Percentiles rank a stretch among this genome's conserved stretches.
Conservation (phyloP, 2,113 vertebrate species). For the Nothobranchius furzeri region DNA sequence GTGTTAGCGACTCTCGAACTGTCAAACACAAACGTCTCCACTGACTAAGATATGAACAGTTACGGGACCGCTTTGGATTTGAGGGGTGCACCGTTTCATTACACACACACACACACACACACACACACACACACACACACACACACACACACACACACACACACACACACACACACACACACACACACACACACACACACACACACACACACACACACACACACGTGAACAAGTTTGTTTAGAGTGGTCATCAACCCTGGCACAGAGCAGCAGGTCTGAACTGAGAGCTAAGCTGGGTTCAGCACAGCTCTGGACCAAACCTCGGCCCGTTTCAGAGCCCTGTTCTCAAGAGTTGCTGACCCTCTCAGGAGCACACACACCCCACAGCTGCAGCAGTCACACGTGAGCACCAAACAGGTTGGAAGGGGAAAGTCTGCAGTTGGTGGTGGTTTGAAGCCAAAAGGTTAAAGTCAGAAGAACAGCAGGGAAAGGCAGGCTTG, state of each 20-base stretch:
- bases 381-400: slow-evolving; percentile 26
- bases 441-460: slow-evolving; percentile 53
- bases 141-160: no score
- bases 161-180: neutral
- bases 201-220: no score
- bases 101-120: neutral
- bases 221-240: neutral
- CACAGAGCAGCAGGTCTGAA: neutral
- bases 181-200: neutral
- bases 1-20: no score
- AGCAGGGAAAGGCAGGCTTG: slow-evolving; percentile 66
- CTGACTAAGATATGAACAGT: no score
- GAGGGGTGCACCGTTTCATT: neutral
- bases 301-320: neutral
- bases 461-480: slow-evolving; percentile 53
- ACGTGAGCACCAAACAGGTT: slow-evolving; percentile 47
- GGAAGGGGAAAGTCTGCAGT: slow-evolving; percentile 64
- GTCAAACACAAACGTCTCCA: no score
- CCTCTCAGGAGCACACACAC: slow-evolving; percentile 11
- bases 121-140: no score
- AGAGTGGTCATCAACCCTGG: slow-evolving; percentile 34
- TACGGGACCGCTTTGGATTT: no score
- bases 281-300: neutral
- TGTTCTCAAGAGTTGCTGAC: slow-evolving; percentile 12
- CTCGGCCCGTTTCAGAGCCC: neutral